Conservation (phyloP, 1,140 invertebrate genomes). For the Drosophila yakuba region DNA sequence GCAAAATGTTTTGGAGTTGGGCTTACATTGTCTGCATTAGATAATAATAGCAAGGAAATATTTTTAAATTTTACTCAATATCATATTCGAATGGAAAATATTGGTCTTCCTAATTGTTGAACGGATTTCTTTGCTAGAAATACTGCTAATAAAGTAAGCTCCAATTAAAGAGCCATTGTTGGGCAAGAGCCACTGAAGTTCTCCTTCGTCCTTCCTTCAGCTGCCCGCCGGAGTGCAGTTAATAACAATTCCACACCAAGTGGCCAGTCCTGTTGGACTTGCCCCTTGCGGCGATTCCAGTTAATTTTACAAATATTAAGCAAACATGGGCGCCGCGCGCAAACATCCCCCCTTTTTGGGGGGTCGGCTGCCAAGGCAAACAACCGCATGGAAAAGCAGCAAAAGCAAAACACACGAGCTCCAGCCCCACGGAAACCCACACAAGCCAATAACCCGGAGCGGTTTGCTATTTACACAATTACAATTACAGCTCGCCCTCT, state of each 20-base stretch:
- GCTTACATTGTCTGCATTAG: too few relatives aligned
- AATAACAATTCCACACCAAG: slow-evolving; percentile 30
- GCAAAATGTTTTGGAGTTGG: too few relatives aligned
- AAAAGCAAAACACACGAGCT: slow-evolving; percentile 53
- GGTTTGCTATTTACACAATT: slow-evolving; percentile 79
- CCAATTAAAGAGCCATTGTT: not conserved
- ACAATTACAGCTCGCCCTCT: slow-evolving; percentile 62
- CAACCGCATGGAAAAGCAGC: slow-evolving; percentile 51
- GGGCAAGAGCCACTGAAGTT: too few relatives aligned
- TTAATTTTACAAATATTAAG: slow-evolving; percentile 65
- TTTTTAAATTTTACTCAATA: too few relatives aligned
- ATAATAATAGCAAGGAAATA: too few relatives aligned
- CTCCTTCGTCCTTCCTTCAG: not conserved
- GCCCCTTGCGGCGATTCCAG: slow-evolving; percentile 16
- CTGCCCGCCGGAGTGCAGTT: slow-evolving; percentile 24
- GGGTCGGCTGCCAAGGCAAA: slow-evolving; percentile 39
- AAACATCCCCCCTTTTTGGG: slow-evolving; percentile 15
- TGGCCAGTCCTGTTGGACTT: slow-evolving; percentile 19
- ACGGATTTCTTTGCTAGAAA: too few relatives aligned
- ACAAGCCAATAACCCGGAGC: slow-evolving; percentile 76
- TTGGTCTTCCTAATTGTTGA: too few relatives aligned
- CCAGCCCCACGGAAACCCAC: slow-evolving; percentile 26
- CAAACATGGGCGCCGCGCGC: slow-evolving; percentile 53
- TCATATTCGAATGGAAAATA: too few relatives aligned
- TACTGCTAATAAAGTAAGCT: not conserved